Percentiles rank a stretch among this genome's conserved stretches.
Evolutionary conservation across 2,797 vertebrate species (phyloP).

Genomic region (Enteromius thamalakanensis): DNA sequence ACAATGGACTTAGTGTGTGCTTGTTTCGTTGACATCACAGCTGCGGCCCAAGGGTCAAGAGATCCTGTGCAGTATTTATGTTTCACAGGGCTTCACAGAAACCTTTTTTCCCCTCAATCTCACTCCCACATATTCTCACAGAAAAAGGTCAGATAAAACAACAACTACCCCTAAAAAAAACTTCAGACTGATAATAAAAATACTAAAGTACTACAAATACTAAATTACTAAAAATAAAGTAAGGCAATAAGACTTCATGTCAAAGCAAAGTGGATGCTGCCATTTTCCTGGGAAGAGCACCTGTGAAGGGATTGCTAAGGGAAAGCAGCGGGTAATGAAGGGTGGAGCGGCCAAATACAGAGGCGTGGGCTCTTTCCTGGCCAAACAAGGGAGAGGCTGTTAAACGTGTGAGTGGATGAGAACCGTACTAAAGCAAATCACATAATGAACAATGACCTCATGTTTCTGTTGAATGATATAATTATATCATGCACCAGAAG

Average conservation of each 20-base stretch:
- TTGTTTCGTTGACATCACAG: conserved; percentile 47
- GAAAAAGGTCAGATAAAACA: conserved; percentile 13
- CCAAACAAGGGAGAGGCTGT: conserved; percentile 54
- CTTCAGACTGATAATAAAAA: not conserved
- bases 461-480: conserved; percentile 30
- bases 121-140: conserved; percentile 17
- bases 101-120: not conserved
- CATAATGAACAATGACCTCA: conserved; percentile 33
- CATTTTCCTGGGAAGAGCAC: conserved; percentile 35
- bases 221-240: not conserved
- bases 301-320: conserved; percentile 20
- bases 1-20: conserved; percentile 36
- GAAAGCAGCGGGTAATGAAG: conserved; percentile 28
- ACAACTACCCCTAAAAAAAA: not conserved
- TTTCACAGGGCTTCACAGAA: not conserved
- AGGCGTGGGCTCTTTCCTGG: conserved; percentile 54
- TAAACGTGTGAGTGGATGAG: conserved; percentile 38
- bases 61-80: conserved; percentile 1
- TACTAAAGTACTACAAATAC: not conserved
- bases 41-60: conserved; percentile 38
- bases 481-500: not conserved
- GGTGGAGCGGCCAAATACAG: conserved; percentile 46
- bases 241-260: not conserved
- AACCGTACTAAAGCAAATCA: conserved; percentile 10
- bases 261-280: not conserved